Evolutionary conservation across 1,140 invertebrate species (phyloP).

Genomic region (Brachionus paranguensis): DNA sequence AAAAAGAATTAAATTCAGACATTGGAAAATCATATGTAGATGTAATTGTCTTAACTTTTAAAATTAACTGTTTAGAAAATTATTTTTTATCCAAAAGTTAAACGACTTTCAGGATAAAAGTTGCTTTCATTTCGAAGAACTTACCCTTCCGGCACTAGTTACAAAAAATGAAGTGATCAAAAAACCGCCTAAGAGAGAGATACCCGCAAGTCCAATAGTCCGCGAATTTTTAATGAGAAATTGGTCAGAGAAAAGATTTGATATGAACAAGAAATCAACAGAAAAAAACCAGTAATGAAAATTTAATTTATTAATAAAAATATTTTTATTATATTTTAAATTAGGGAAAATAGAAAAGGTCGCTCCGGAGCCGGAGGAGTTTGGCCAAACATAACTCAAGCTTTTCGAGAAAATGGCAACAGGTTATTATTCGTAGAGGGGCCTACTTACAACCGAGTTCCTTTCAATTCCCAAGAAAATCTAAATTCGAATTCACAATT

Average conservation of each 20-base stretch:
- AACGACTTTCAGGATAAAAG: background rate
- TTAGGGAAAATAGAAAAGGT: slow-evolving; percentile 18
- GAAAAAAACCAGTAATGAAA: background rate
- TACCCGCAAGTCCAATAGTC: background rate
- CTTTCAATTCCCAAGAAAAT: background rate
- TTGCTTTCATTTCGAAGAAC: background rate
- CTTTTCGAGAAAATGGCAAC: slow-evolving; percentile 31
- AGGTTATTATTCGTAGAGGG: slow-evolving; percentile 6
- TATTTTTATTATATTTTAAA: background rate
- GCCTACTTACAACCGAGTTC: slow-evolving; percentile 15
- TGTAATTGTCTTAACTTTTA: background rate
- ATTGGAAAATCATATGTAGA: slow-evolving; percentile 7
- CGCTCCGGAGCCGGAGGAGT: slow-evolving; percentile 7
- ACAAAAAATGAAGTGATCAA: background rate
- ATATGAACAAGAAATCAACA: background rate
- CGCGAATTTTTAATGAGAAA: slow-evolving; percentile 26
- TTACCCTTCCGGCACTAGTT: background rate
- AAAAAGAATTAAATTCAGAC: background rate
- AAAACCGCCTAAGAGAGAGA: background rate
- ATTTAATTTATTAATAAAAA: background rate
- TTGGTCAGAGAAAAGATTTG: slow-evolving; percentile 19
- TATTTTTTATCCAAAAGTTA: background rate
- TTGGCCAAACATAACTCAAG: slow-evolving; percentile 29
- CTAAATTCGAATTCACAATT: background rate
- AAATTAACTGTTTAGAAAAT: background rate